Evolutionary conservation across 2,797 vertebrate genomes (phyloP), one percentile per base, ranked within the genome.

Genomic region (Natrix natrix): DNA sequence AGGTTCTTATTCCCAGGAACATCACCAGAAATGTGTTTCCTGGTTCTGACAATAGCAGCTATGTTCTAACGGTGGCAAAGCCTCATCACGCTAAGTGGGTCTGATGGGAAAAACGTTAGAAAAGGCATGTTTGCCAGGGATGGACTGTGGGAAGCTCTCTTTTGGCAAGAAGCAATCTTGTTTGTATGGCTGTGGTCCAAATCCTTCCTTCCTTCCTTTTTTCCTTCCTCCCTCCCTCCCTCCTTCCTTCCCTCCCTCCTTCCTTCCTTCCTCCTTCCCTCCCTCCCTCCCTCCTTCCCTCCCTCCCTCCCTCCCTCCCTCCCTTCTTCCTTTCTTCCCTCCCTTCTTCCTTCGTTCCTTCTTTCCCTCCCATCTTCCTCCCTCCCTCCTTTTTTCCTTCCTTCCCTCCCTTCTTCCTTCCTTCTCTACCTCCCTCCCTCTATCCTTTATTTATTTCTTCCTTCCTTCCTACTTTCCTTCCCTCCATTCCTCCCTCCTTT

Each of bases 1-100:
- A 96, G 96, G 96, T 98, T 94, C 96, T 95, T 97, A 97, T 98
- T 98, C 97, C 97, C 98, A 97, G 95, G 97, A 98, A 98, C 97
- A 98, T 97, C 97, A 97, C 97, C 97, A 97, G 97, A 97, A 97
- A 98, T 98, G 97, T 98, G 97, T 98, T 97, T 97, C 96, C 96
- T 97, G 97, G 94, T 97, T 98, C 96, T 98, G 97, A 98, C 97
- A 98, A 97, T 96, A 89, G 96, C 95, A 96, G 96, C 89, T 89
- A 96, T 97, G 96, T 97, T 97, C 96, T 97, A 96, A 95, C 96
- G 94, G 96, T 90, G 63, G 96, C 96, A 92, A 96, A 97, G 97
- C 92, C 87, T 94, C 95, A 95, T 96, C 96, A 97, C 92, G 91
- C 94, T 98, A 98, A 98, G 94, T 94, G 95, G 92, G 97, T 98